These are phyloP conservation scores for Danio tinwini DNA, from an alignment of 2,797 vertebrate genomes.

Conservation along the genomic window DNA sequence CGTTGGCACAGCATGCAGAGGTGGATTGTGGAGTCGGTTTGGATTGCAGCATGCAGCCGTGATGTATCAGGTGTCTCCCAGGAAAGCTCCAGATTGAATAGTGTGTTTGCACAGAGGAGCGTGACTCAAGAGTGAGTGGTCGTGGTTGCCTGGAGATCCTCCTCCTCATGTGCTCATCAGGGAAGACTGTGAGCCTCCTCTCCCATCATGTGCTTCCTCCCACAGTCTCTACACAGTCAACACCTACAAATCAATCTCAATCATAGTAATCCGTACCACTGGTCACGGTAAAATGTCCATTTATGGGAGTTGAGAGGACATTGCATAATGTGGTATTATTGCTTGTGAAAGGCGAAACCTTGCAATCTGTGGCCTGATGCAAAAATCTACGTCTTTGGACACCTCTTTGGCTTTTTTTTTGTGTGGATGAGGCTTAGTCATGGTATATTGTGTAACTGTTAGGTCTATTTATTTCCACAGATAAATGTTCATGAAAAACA, in stretches of 20 bases:
- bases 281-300: slow-evolving; percentile 7
- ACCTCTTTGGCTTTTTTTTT: not conserved
- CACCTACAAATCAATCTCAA: slow-evolving; percentile 23
- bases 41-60: not conserved
- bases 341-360: not conserved
- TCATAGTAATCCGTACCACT: slow-evolving; percentile 9
- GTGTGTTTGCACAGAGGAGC: slow-evolving; percentile 13
- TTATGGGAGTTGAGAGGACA: not conserved
- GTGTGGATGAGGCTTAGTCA: not conserved
- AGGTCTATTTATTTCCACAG: not conserved
- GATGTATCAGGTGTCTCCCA: slow-evolving; percentile 31
- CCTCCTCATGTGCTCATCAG: slow-evolving; percentile 40
- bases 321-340: slow-evolving; percentile 17
- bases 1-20: slow-evolving; percentile 7
- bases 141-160: slow-evolving; percentile 59
- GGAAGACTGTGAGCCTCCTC: slow-evolving; percentile 42
- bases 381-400: not conserved
- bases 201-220: slow-evolving; percentile 35
- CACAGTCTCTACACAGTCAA: slow-evolving; percentile 10
- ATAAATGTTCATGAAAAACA: too few species aligned
- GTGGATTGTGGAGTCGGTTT: not conserved
- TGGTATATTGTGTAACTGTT: not conserved
- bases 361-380: not conserved
- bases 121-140: slow-evolving; percentile 41
- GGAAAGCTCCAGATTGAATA: slow-evolving; percentile 38